Evolutionary conservation across 2,888 invertebrate species (phyloP).

Genomic region (Lordiphosa andalusiaca): DNA sequence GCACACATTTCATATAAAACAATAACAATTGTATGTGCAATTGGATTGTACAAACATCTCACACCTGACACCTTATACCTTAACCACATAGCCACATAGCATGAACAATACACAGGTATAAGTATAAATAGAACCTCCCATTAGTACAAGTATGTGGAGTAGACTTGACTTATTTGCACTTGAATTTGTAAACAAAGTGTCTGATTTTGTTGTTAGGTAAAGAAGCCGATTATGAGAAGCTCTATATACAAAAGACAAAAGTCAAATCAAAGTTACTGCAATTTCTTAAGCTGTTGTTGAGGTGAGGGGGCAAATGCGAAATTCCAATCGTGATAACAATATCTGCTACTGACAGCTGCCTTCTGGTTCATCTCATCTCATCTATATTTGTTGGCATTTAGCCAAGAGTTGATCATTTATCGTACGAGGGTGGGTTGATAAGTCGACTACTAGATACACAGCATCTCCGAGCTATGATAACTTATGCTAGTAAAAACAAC

Average conservation of each 20-base stretch:
- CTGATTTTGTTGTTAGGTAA: conserved; percentile 4
- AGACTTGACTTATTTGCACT: conserved; percentile 20
- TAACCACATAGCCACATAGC: neutral
- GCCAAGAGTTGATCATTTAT: conserved; percentile 17
- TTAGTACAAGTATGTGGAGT: neutral
- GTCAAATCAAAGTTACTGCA: too few species aligned
- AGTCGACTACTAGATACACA: too few species aligned
- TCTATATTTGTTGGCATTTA: conserved; percentile 31
- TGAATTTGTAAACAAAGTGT: conserved; percentile 23
- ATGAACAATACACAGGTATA: neutral
- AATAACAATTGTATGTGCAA: too few species aligned
- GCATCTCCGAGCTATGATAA: too few species aligned
- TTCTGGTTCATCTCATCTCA: neutral
- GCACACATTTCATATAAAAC: too few species aligned
- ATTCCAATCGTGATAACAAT: conserved; percentile 19
- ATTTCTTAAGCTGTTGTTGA: too few species aligned
- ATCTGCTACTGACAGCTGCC: conserved; percentile 20
- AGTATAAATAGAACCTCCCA: neutral
- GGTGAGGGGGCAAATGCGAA: neutral
- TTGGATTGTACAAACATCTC: too few species aligned
- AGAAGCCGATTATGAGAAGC: conserved; percentile 1
- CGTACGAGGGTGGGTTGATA: too few species aligned
- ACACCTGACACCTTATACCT: too few species aligned
- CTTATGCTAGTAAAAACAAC: too few species aligned
- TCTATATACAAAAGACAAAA: too few species aligned